phyloP scores from a whole-genome alignment of 1,140 invertebrate genomes.

The Zaprionus capensis region DNA sequence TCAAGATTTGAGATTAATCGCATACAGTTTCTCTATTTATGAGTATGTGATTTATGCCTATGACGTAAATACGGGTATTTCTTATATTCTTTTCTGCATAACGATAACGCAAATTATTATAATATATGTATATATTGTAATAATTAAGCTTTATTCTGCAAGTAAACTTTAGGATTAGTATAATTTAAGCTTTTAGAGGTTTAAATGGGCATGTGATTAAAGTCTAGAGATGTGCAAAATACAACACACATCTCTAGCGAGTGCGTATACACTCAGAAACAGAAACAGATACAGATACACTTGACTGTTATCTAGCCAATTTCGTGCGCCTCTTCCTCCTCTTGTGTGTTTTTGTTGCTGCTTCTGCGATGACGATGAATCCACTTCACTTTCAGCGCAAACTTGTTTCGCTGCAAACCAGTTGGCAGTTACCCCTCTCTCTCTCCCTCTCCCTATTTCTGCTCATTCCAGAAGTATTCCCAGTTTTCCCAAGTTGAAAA shows the following conservation, averaged over 20 bases:
- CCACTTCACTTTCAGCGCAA: slow-evolving; percentile 76
- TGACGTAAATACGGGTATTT: not conserved
- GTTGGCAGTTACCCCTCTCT: slow-evolving; percentile 32
- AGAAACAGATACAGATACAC: not conserved
- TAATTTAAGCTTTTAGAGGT: no score
- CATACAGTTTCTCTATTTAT: no score
- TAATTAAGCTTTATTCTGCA: no score
- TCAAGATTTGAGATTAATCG: no score
- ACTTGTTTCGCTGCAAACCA: slow-evolving; percentile 68
- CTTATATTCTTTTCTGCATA: not conserved
- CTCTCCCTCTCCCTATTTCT: not conserved
- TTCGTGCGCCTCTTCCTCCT: slow-evolving; percentile 18
- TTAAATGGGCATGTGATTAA: no score
- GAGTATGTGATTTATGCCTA: not conserved
- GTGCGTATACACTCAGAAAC: not conserved
- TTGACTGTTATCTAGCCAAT: slow-evolving; percentile 54
- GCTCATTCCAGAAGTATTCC: slow-evolving; percentile 6
- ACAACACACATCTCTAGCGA: slow-evolving; percentile 1
- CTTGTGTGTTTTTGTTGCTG: not conserved
- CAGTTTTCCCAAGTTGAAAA: not conserved
- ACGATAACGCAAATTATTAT: not conserved
- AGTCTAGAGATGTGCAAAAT: no score
- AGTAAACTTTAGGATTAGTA: not conserved
- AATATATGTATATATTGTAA: not conserved
- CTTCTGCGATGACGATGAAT: not conserved